These are phyloP conservation scores for Microtus oregoni DNA, from an alignment of 2,113 vertebrate species.

Conservation along the genomic window DNA sequence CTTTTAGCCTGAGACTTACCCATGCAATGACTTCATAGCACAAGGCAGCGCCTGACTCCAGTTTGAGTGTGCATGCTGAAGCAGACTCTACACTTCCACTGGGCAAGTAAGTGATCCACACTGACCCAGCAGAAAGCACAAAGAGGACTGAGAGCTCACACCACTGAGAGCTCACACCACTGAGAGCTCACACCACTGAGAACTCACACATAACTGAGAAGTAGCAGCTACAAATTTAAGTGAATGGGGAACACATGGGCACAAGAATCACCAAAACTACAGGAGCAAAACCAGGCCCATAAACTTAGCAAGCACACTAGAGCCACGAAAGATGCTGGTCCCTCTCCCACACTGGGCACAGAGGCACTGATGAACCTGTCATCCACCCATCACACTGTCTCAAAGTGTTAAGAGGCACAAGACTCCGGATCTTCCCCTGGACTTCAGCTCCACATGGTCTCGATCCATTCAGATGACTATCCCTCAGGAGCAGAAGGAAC, in stretches of 20 bases:
- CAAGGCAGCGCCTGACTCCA: neutral
- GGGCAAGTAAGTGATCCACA: no score
- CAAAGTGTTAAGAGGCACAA: neutral
- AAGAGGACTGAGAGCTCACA: no score
- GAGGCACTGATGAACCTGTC: no score
- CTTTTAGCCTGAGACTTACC: no score
- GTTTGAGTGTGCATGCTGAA: neutral
- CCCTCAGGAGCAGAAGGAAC: neutral
- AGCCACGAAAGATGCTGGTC: neutral
- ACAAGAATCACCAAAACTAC: neutral
- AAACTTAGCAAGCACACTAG: neutral
- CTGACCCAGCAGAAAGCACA: neutral
- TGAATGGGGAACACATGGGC: neutral
- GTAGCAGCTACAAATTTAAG: neutral
- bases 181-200: no score
- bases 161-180: no score
- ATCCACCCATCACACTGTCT: neutral
- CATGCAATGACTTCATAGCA: neutral
- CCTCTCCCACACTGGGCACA: neutral
- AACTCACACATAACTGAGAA: no score
- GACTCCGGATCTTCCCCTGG: neutral
- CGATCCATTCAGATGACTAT: neutral
- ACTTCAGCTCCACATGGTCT: neutral
- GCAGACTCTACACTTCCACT: neutral
- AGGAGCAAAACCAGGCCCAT: neutral